Evolutionary conservation across 2,888 invertebrate species (phyloP), one percentile per base, ranked within the genome.

Genomic region (Andricus quercusramuli): DNA sequence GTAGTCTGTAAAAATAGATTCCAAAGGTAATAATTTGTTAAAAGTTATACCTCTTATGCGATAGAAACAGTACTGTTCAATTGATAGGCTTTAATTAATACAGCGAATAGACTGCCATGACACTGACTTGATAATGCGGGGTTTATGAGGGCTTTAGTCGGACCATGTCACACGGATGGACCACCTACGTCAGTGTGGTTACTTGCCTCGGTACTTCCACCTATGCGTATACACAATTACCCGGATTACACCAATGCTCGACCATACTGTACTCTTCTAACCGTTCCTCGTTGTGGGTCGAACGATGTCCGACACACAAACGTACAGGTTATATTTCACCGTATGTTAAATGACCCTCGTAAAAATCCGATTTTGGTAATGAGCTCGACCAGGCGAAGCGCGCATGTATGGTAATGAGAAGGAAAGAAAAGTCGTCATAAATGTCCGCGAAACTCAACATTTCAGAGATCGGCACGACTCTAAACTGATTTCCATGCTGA

Each of bases 1-100:
- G 6, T 15, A 17, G 25, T 8, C 8, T 65, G 6, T 37, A 37
- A 37, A 66, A 66, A 37, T 37, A 37, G 13, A 41, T 66, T 41
- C 13, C 11, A 6, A 41, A 1, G 20, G 41, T n/a, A 44, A 44
- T 68, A 25, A 22, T 9, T 25, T 47, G 17, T 25, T 44, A 47
- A 25, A 70, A 70, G 22, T 62, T 11, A 0, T 1, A 32, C 20
- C 70, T 56, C n/a, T 70, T 56, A 56, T 74, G 56, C 32, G 67
- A 62, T 56, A 67, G 59, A 81, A 82, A 82, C 87, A 87, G 87
- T 87, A 86, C 83, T 86, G 83, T 82, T 85, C 84, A 88, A 90
- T 90, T 90, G 89, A 90, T 90, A 88, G 87, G 86, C 86, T 89
- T 89, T 90, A 88, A 89, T 90, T 89, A 88, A 91, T 90, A 88